Evolutionary conservation across 2,888 invertebrate species (phyloP).

Genomic region (Mesorhabditis sp.): DNA sequence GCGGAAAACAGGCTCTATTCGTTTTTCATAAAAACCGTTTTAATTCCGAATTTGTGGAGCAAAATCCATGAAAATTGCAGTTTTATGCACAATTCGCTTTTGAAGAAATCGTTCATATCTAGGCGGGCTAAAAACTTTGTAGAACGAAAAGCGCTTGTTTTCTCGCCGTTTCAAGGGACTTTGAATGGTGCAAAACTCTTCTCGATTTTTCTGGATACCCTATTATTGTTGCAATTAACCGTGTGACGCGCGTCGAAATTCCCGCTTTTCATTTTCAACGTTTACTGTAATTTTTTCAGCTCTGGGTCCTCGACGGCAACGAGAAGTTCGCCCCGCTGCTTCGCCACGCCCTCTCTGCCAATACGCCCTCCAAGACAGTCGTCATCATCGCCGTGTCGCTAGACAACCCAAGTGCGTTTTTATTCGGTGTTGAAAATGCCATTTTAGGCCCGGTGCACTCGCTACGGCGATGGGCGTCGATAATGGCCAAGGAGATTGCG

Average conservation of each 20-base stretch:
- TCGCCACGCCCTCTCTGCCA: slow-evolving; percentile 39
- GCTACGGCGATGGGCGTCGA: slow-evolving; percentile 45
- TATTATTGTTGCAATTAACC: neutral
- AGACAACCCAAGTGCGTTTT: slow-evolving; percentile 39
- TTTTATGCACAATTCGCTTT: no score
- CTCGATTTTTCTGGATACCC: no score
- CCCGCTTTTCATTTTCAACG: no score
- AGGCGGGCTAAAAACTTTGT: no score
- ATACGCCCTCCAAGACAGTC: slow-evolving; percentile 35
- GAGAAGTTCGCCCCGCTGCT: slow-evolving; percentile 42
- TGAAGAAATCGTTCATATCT: no score
- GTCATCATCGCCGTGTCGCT: slow-evolving; percentile 45
- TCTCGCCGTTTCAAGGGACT: no score
- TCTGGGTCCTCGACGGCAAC: slow-evolving; percentile 50
- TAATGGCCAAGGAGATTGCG: slow-evolving; percentile 38
- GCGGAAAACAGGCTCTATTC: neutral
- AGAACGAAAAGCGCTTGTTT: no score
- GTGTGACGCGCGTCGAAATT: no score
- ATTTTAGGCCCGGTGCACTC: slow-evolving; percentile 36
- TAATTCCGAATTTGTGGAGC: neutral
- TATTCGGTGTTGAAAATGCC: neutral
- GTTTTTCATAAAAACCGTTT: neutral
- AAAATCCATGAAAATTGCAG: no score
- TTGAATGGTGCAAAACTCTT: no score
- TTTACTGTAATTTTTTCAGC: slow-evolving; percentile 9